phyloP scores from a whole-genome alignment of 2,888 invertebrate genomes.

The Orchestes rusci region DNA sequence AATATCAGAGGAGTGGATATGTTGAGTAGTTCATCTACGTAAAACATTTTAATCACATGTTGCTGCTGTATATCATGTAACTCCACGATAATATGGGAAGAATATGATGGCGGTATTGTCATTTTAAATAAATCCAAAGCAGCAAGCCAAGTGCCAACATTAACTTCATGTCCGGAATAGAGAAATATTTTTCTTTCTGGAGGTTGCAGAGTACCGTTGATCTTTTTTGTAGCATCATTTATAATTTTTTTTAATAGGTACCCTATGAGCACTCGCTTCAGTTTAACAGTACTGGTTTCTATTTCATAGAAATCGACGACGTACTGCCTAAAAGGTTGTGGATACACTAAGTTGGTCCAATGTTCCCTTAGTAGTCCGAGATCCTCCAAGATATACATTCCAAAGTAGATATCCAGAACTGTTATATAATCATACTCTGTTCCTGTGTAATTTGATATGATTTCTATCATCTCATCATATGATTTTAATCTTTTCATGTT shows the following conservation, averaged over 20 bases:
- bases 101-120: constrained; percentile 34
- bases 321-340: constrained; percentile 35
- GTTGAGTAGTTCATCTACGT: constrained; percentile 20
- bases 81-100: constrained; percentile 34
- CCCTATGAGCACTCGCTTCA: constrained; percentile 30
- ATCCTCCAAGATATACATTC: constrained; percentile 6
- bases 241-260: constrained; percentile 36
- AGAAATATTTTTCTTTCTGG: constrained; percentile 34
- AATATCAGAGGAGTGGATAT: constrained; percentile 33
- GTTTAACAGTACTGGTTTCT: constrained; percentile 14
- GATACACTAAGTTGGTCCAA: constrained; percentile 41
- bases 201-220: constrained; percentile 24
- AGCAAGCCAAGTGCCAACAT: constrained; percentile 32
- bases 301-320: constrained; percentile 21
- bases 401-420: constrained; percentile 20
- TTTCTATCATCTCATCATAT: constrained; percentile 31
- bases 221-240: constrained; percentile 31
- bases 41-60: constrained; percentile 27
- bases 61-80: constrained; percentile 29
- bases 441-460: constrained; percentile 11
- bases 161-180: constrained; percentile 38
- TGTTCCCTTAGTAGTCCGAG: constrained; percentile 38
- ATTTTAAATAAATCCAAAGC: constrained; percentile 29
- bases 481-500: constrained; percentile 10
- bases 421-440: constrained; percentile 13